A percentile compares a stretch with the other conserved stretches of the same genome.
Evolutionary conservation across 64 coral and sea anemone species (phyloP).

Genomic region (Pocillopora damicornis): DNA sequence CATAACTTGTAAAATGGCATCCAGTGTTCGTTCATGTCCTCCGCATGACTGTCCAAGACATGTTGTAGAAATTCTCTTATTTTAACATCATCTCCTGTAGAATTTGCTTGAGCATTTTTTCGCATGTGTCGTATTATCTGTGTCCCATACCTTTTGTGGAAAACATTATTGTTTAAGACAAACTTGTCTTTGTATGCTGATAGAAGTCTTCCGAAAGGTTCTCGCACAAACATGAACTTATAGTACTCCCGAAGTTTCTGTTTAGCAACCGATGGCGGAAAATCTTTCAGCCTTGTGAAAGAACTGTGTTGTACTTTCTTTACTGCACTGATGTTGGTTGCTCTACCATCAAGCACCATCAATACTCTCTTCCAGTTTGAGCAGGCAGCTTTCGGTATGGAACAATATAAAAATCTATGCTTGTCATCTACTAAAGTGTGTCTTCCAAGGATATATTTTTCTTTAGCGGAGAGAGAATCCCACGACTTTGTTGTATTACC

Average conservation of each 20-base stretch:
- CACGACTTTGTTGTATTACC: neutral
- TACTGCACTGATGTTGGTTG: slow-evolving; percentile 38
- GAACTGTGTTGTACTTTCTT: slow-evolving; percentile 53
- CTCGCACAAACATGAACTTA: slow-evolving; percentile 91
- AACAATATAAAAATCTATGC: slow-evolving; percentile 65
- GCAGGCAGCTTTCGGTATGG: slow-evolving; percentile 71
- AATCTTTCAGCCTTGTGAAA: slow-evolving; percentile 66
- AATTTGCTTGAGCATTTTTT: neutral
- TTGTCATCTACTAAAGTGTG: slow-evolving; percentile 60
- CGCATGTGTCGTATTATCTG: slow-evolving; percentile 22
- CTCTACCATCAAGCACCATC: slow-evolving; percentile 51
- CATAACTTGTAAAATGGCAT: slow-evolving; percentile 64
- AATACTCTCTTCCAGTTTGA: slow-evolving; percentile 84
- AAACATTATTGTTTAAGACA: slow-evolving; percentile 26
- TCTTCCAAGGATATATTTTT: slow-evolving; percentile 1
- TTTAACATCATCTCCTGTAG: slow-evolving; percentile 52
- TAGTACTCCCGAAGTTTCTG: slow-evolving; percentile 60
- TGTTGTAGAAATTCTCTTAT: slow-evolving; percentile 61
- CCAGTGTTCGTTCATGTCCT: slow-evolving; percentile 77
- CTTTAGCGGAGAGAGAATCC: slow-evolving; percentile 24
- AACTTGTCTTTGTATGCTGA: slow-evolving; percentile 92
- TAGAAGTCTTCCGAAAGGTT: slow-evolving; percentile 73
- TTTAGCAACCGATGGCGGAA: slow-evolving; percentile 37
- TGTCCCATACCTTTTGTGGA: slow-evolving; percentile 45
- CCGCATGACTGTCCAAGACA: slow-evolving; percentile 37